Evolutionary conservation across 1,140 invertebrate genomes (phyloP), one percentile per base, ranked within the genome.

Genomic region (Heliconius himera): DNA sequence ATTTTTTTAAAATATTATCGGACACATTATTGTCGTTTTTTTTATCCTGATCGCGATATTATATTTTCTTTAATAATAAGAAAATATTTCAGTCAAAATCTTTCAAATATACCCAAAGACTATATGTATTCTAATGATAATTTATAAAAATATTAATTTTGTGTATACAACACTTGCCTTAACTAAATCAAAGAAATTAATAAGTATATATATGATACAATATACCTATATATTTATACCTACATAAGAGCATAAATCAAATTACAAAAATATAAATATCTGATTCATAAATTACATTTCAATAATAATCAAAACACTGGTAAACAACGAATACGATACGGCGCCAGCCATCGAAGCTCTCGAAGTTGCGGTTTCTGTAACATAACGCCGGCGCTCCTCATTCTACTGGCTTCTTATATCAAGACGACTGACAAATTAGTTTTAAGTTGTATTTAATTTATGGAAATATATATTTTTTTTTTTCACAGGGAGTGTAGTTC

Each of bases 311-410:
- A 71, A 76, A 76, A 76, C 75, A 76, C 8, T 56, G 51, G 70
- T 78, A 71, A 73, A 73, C 13, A 73, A 70, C 71, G 36, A 78
- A 78, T 5, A 38, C 54, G 72, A 78, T 78, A 74, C 56, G 77
- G 77, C 77, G 77, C 77, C 77, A 78, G 77, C 73, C 77, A 73
- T 73, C 75, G 77, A 78, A 73, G 77, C 71, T 71, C 29, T 71
- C 77, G 51, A 78, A 78, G 54, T 78, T 73, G 71, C 77, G 77
- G 77, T 78, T 78, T 73, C 33, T 78, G 77, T 72, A 78, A 78
- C 38, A 60, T 70, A 46, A 78, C 36, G 72, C 77, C 51, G 33
- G 33, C n/a, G 33, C 77, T 73, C 49, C 76, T 72, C 76, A 51
- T 66, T 78, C 38, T 74, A 22, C 51, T 60, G 77, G 77, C 77